phyloP scores from a whole-genome alignment of 2,888 invertebrate genomes.

The Neoscelio sp. region DNA sequence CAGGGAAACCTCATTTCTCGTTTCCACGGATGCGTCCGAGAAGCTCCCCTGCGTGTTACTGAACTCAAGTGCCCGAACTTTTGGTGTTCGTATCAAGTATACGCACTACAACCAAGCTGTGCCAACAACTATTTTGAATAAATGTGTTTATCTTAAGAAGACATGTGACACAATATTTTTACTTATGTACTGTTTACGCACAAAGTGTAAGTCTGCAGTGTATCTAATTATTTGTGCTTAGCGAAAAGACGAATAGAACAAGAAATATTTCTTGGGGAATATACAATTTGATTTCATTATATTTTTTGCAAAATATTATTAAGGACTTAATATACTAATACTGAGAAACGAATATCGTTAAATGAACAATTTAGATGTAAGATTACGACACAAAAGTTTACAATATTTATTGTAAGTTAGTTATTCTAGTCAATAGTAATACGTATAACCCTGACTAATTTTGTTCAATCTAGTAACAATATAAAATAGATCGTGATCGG shows the following conservation, averaged over 20 bases:
- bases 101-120: conserved; percentile 23
- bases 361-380: too few relatives aligned
- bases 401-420: too few relatives aligned
- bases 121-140: conserved; percentile 47
- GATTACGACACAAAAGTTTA: too few relatives aligned
- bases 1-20: conserved; percentile 45
- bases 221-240: conserved; percentile 24
- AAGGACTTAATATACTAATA: too few relatives aligned
- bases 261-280: too few relatives aligned
- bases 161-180: conserved; percentile 35
- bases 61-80: conserved; percentile 44
- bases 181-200: conserved; percentile 11
- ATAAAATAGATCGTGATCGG: too few relatives aligned
- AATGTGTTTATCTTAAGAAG: conserved; percentile 45
- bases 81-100: conserved; percentile 48
- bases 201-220: background rate
- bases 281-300: too few relatives aligned
- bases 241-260: background rate
- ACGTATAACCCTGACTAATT: too few relatives aligned
- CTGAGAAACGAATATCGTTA: too few relatives aligned
- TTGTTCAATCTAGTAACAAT: too few relatives aligned
- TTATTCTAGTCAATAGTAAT: too few relatives aligned
- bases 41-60: conserved; percentile 56
- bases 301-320: too few relatives aligned
- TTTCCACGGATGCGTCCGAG: conserved; percentile 44